Base-by-base conservation (phyloP, 2,888 invertebrate species). In the Drosophila lacicola region DNA sequence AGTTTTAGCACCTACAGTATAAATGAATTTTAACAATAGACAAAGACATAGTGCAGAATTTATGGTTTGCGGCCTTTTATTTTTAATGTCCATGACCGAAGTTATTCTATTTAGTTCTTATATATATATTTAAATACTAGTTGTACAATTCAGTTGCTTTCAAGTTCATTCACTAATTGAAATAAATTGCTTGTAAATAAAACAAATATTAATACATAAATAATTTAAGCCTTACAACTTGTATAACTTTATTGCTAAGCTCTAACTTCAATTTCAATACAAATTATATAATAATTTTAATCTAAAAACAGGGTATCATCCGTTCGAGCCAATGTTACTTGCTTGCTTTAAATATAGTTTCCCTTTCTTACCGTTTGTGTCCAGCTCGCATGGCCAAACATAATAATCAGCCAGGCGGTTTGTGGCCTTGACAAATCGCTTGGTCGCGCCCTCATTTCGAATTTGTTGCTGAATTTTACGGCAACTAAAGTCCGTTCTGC, bases 121-220 rank as follows among this genome's bases (percentile, higher is more conserved):
- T 62, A 39, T 62, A 39, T 41, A 53, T 51, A 50, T 33, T 66
- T 74, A 49, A 51, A 57, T 53, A 54, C 36, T 11, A 44, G 34
- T 41, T 70, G 70, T 70, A 74, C 29, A 65, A 41, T 68, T 62
- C 9, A 57, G 29, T 61, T 17, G 53, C 61, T 57, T 46, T 55
- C 39, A 61, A 66, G 45, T 44, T 74, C 33, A 70, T 67, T 45
- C 34, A 67, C 39, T 53, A 50, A 60, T 62, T 63, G 25, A 63
- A 56, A 76, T 66, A 76, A 70, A 71, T 74, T 63, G 74, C 67
- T 66, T 75, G 77, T 75, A 75, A 72, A 75, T 77, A 74, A 53
- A 61, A 6, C 2, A 46, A 65, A 50, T 51, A 41, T 41, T 39
- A 14, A 51, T 10, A 68, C 37, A 61, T 46, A 50, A 25, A 46